Evolutionary conservation across 1,140 invertebrate genomes (phyloP), one percentile per base, ranked within the genome.

Genomic region (Drosophila virilis): DNA sequence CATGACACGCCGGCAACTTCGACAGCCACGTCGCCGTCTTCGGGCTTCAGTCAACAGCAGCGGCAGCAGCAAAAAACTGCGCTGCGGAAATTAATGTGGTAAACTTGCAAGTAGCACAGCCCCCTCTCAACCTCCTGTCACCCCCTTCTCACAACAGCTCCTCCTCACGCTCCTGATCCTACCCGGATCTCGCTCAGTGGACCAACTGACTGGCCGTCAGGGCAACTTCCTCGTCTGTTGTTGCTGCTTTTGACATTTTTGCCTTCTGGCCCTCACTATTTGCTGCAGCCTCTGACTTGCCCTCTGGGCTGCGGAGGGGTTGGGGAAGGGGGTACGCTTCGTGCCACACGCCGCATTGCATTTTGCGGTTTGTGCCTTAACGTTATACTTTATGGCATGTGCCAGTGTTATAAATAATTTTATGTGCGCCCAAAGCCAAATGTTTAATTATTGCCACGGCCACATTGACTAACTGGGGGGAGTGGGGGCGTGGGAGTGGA

Each of bases 61-160:
- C 46, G 58, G 12, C 37, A n/a, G 32, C 22, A 71, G 37, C 57
- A 60, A 32, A n/a, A 48, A 66, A 43, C 62, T 50, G 68, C 64
- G 74, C 58, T 58, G 46, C 74, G 69, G 68, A 84, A 89, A 89
- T 89, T 89, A 89, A 89, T 89, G 84, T 90, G 74, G 84, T 77
- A 86, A 85, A 72, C 73, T 85, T 81, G 65, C 78, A 72, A 59
- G 46, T 40, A 42, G 62, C 61, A 64, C 77, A 54, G 42, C 51
- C 8, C 8, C 9, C 28, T 12, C 17, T 38, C 8, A 9, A n/a
- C 48, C 8, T 35, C 15, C 8, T 17, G 35, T 33, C 40, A 12
- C 50, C n/a, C 2, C 17, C 43, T 33, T 17, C 12, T n/a, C 43
- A 40, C 8, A 2, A 10, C 4, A 17, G 17, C 46, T 28, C 22